Conservation (phyloP, 2,797 vertebrate species). For the Hylomyscus alleni region DNA sequence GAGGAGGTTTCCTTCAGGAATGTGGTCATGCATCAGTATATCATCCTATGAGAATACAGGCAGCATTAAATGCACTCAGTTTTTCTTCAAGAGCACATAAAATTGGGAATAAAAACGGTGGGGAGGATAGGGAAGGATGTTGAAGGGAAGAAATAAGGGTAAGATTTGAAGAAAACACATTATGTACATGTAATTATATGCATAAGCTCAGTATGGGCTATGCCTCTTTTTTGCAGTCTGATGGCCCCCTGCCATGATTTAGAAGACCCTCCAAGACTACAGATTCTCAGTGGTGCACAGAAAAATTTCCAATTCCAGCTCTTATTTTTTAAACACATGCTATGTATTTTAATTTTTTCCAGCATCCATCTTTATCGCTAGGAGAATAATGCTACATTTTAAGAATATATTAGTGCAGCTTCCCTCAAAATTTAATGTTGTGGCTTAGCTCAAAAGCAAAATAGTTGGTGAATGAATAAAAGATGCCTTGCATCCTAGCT, state of each 20-base stretch:
- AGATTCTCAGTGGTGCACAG: background rate
- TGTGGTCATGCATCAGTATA: background rate
- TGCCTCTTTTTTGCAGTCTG: constrained; percentile 17
- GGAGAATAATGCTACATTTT: background rate
- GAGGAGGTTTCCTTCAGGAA: background rate
- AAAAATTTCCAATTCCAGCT: constrained; percentile 2
- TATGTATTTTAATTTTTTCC: constrained; percentile 21
- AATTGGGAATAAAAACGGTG: background rate
- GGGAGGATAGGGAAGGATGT: background rate
- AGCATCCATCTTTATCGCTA: background rate
- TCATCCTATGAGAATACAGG: background rate
- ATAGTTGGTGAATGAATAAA: constrained; percentile 7
- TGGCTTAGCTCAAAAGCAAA: constrained; percentile 34
- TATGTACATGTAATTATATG: background rate
- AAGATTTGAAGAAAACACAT: background rate
- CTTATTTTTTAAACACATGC: constrained; percentile 1
- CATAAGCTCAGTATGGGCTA: background rate
- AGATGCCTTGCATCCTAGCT: background rate
- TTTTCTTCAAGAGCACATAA: background rate
- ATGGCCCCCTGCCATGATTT: background rate
- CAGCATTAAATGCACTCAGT: background rate
- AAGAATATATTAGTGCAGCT: background rate
- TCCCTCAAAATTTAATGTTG: background rate
- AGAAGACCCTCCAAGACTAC: background rate
- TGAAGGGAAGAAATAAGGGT: background rate